These are phyloP conservation scores for Heliocidaris erythrogramma DNA, from an alignment of 35 echinoderm and acorn worm genomes.

Conservation along the genomic window DNA sequence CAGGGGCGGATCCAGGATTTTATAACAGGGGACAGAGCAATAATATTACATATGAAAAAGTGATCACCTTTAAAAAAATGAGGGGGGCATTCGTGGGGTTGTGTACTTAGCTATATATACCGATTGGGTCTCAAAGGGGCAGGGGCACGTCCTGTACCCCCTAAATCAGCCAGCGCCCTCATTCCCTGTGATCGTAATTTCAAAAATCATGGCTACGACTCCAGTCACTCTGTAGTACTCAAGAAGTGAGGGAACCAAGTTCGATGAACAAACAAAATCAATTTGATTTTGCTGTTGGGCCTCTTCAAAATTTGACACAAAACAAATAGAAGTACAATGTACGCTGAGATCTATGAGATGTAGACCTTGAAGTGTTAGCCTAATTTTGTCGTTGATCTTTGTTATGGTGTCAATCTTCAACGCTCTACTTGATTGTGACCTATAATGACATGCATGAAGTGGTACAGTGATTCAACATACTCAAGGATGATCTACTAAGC, in stretches of 20 bases:
- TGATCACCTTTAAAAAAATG: too few species aligned
- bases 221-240: not conserved
- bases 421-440: not conserved
- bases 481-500: not conserved
- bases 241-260: not conserved
- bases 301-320: not conserved
- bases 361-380: not conserved
- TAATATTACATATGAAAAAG: too few species aligned
- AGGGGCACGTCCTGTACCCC: too few species aligned
- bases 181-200: too few species aligned
- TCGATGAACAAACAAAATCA: not conserved
- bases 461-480: not conserved
- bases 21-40: too few species aligned
- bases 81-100: too few species aligned
- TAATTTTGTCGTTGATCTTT: not conserved
- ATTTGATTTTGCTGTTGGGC: not conserved
- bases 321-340: not conserved
- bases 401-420: not conserved
- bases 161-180: too few species aligned
- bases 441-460: not conserved
- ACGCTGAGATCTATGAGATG: not conserved
- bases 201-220: not conserved
- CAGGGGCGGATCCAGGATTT: too few species aligned
- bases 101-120: too few species aligned
- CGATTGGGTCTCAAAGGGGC: too few species aligned